Evolutionary conservation across 64 coral and sea anemone genomes (phyloP).

Genomic region (Dendronephthya gigantea): DNA sequence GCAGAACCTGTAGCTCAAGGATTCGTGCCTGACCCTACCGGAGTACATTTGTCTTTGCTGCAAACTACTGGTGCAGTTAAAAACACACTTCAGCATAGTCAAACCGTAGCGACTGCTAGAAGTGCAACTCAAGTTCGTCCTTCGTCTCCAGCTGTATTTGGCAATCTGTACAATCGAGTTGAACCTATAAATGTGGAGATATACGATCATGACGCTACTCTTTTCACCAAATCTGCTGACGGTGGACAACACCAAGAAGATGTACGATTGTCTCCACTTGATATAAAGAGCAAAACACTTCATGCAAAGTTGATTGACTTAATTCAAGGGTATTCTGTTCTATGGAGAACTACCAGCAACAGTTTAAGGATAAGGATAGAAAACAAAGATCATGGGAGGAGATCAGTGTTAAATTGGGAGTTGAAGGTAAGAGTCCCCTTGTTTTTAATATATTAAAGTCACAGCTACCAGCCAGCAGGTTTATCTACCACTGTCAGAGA

Average conservation of each 20-base stretch:
- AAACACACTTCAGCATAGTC: too few relatives aligned
- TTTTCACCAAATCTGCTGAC: not conserved
- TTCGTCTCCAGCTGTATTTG: slow-evolving; percentile 7
- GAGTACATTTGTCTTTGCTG: too few relatives aligned
- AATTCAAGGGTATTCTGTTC: not conserved
- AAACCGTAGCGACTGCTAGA: too few relatives aligned
- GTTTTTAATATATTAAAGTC: slow-evolving; percentile 3
- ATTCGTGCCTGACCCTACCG: too few relatives aligned
- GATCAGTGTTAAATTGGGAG: slow-evolving; percentile 1
- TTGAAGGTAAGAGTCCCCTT: not conserved
- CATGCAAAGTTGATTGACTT: not conserved
- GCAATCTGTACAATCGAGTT: not conserved
- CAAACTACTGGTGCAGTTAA: too few relatives aligned
- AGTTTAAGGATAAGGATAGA: not conserved
- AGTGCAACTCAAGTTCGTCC: not conserved
- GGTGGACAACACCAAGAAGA: not conserved
- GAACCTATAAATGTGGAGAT: not conserved
- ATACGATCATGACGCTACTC: not conserved
- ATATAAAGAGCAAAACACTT: slow-evolving; percentile 13
- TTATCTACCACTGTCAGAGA: too few relatives aligned
- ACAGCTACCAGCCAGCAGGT: slow-evolving; percentile 1
- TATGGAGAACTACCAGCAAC: not conserved
- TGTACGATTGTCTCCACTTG: slow-evolving; percentile 11
- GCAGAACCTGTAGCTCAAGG: not conserved
- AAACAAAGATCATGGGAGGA: slow-evolving; percentile 5